Evolutionary conservation across 2,888 invertebrate genomes (phyloP).

Genomic region (Julus scandinavius): DNA sequence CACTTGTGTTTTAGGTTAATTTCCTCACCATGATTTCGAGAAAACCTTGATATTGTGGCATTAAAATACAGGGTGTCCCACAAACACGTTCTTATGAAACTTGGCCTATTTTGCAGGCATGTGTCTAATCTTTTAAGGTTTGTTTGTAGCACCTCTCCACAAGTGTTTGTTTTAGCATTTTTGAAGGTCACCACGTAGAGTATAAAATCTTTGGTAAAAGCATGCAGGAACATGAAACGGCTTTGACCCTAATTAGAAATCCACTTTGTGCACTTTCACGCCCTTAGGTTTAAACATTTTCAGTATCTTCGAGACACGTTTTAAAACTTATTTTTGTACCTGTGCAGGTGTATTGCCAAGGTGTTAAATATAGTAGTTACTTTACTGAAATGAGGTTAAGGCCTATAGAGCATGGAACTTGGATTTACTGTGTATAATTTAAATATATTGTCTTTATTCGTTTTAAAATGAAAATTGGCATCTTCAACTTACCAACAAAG

Average conservation of each 20-base stretch:
- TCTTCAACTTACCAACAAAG: background rate
- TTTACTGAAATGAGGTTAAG: too few species aligned
- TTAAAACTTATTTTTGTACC: background rate
- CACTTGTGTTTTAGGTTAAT: conserved; percentile 17
- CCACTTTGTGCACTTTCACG: background rate
- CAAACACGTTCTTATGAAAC: background rate
- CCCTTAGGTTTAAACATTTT: background rate
- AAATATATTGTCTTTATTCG: background rate
- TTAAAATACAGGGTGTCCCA: conserved; percentile 33
- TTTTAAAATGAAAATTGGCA: background rate
- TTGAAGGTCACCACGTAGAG: background rate
- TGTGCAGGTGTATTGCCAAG: too few species aligned
- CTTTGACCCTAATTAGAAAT: conserved; percentile 9
- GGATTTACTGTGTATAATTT: too few species aligned
- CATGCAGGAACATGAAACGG: background rate
- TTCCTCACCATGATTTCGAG: background rate
- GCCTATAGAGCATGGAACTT: too few species aligned
- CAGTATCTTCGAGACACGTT: background rate
- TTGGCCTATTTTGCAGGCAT: conserved; percentile 1
- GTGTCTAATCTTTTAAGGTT: background rate
- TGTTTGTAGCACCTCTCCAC: background rate
- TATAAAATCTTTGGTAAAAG: background rate
- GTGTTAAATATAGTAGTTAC: too few species aligned
- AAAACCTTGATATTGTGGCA: background rate
- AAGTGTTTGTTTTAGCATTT: conserved; percentile 8